Conservation (phyloP, 2,888 invertebrate genomes). For the Tetheella fluctuosa region DNA sequence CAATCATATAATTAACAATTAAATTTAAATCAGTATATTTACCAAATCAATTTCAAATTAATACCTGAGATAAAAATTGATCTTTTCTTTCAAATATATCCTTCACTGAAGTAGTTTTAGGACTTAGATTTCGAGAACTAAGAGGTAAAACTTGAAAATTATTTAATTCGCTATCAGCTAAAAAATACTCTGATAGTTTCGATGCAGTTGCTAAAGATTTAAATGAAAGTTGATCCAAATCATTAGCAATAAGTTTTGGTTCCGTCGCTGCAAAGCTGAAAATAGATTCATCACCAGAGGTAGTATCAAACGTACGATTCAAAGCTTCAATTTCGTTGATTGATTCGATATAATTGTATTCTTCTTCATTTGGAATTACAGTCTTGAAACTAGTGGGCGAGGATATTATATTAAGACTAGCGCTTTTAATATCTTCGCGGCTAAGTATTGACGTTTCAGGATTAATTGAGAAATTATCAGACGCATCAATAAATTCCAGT, state of each 20-base stretch:
- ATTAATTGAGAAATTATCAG: conserved; percentile 35
- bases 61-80: conserved; percentile 45
- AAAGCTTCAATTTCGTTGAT: conserved; percentile 44
- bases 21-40: not conserved
- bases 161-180: conserved; percentile 53
- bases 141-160: conserved; percentile 20
- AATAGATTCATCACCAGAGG: conserved; percentile 40
- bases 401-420: conserved; percentile 28
- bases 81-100: conserved; percentile 70
- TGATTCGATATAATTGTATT: conserved; percentile 33
- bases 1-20: conserved; percentile 12
- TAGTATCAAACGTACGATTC: conserved; percentile 44
- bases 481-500: conserved; percentile 45
- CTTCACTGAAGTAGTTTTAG: conserved; percentile 44
- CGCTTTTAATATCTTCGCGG: conserved; percentile 30
- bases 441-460: conserved; percentile 45
- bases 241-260: conserved; percentile 37
- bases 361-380: conserved; percentile 41
- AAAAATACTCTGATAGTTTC: conserved; percentile 61
- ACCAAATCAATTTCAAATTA: not conserved
- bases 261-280: conserved; percentile 33
- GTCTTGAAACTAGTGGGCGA: conserved; percentile 48
- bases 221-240: conserved; percentile 62
- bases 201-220: conserved; percentile 58
- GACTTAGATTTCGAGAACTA: conserved; percentile 9